These are phyloP conservation scores for Samia ricini DNA, from an alignment of 1,140 invertebrate genomes.

Conservation along the genomic window DNA sequence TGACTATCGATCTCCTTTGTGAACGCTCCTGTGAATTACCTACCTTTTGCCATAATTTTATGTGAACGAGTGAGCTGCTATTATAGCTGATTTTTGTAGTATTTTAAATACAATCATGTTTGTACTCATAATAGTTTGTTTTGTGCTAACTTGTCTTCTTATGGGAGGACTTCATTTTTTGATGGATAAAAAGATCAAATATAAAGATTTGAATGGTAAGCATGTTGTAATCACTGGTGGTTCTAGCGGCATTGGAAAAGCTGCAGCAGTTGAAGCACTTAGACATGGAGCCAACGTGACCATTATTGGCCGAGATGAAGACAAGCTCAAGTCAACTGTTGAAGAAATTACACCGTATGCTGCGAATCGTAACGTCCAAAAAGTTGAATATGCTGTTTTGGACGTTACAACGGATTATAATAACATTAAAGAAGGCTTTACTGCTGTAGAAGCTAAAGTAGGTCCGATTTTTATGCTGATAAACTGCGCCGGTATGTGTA, in stretches of 20 bases:
- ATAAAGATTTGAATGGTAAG: slow-evolving; percentile 65
- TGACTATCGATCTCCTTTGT: too few species aligned
- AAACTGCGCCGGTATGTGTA: slow-evolving; percentile 93
- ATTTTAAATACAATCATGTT: not conserved
- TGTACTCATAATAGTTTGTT: not conserved
- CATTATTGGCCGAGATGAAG: slow-evolving; percentile 89
- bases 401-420: slow-evolving; percentile 86
- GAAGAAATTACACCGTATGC: slow-evolving; percentile 77
- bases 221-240: slow-evolving; percentile 93
- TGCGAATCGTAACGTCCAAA: slow-evolving; percentile 76
- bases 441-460: slow-evolving; percentile 73
- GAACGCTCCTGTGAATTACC: too few species aligned
- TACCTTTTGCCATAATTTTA: too few species aligned
- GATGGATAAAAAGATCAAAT: slow-evolving; percentile 51
- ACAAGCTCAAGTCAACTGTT: slow-evolving; percentile 81
- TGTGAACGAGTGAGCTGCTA: too few species aligned
- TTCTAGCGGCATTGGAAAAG: slow-evolving; percentile 96
- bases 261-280: slow-evolving; percentile 87
- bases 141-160: not conserved
- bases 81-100: too few species aligned
- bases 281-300: slow-evolving; percentile 92
- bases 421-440: slow-evolving; percentile 80
- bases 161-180: slow-evolving; percentile 23
- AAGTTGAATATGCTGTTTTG: slow-evolving; percentile 83
- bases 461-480: slow-evolving; percentile 93